phyloP scores from a whole-genome alignment of 2,888 invertebrate genomes.

The Odontomyia ornata region DNA sequence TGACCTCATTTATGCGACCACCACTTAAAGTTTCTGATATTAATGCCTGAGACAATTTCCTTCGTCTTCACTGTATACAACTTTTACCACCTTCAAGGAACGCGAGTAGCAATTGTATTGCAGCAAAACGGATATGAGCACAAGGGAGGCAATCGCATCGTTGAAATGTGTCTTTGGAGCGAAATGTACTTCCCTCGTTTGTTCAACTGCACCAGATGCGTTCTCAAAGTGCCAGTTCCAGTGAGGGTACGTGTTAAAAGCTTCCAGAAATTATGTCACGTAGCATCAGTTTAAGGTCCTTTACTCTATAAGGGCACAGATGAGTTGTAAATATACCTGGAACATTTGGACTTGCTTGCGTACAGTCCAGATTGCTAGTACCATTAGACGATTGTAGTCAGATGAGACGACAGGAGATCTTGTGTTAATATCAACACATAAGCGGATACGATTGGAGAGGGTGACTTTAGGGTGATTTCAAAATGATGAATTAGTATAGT shows the following conservation, averaged over 20 bases:
- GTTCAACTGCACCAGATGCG: slow-evolving; percentile 8
- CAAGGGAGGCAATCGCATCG: slow-evolving; percentile 11
- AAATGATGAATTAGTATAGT: too few species aligned
- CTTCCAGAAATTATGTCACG: slow-evolving; percentile 41
- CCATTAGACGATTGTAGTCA: background rate
- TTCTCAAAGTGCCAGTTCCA: background rate
- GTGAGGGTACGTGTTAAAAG: slow-evolving; percentile 38
- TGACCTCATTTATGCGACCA: too few species aligned
- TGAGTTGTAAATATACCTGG: background rate
- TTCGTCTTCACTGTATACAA: background rate
- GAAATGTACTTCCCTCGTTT: background rate
- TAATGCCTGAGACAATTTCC: background rate
- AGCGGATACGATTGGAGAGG: too few species aligned
- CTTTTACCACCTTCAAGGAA: too few species aligned
- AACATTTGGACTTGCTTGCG: background rate
- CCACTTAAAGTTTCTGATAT: too few species aligned
- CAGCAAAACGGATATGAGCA: background rate
- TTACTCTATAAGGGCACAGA: background rate
- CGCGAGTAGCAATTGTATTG: background rate
- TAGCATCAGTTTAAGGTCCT: slow-evolving; percentile 7
- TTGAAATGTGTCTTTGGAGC: slow-evolving; percentile 13
- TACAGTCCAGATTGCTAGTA: background rate
- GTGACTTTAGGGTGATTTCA: too few species aligned
- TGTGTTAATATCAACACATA: too few species aligned
- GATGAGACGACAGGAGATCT: too few species aligned